phyloP scores from a whole-genome alignment of 2,113 vertebrate genomes.

The Phylloscopus trochilus region DNA sequence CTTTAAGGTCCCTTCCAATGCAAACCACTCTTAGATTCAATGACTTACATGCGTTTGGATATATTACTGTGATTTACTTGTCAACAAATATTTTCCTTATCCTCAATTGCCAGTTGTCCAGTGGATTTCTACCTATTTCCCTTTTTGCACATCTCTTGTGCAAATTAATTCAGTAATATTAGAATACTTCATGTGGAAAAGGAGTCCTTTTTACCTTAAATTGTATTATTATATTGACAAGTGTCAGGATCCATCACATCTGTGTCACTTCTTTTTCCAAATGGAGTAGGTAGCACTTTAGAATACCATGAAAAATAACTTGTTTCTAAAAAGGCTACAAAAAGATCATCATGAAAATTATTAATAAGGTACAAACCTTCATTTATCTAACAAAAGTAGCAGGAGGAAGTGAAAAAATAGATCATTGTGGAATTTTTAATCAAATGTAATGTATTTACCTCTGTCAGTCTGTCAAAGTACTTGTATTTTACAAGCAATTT shows the following conservation, averaged over 20 bases:
- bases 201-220: not conserved
- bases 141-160: not conserved
- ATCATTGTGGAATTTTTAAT: conserved; percentile 3
- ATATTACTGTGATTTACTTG: not conserved
- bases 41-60: not conserved
- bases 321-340: not conserved
- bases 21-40: not conserved
- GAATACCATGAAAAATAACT: not conserved
- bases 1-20: not conserved
- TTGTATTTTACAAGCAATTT: not conserved
- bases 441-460: not conserved
- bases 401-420: not conserved
- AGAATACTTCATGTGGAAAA: not conserved
- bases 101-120: not conserved
- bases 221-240: not conserved
- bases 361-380: not conserved
- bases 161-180: not conserved
- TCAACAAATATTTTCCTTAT: not conserved
- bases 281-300: not conserved
- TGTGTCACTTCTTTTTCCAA: not conserved
- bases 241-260: not conserved
- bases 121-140: not conserved
- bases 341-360: not conserved
- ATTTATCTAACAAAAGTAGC: not conserved
- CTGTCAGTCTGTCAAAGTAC: not conserved